Conservation (phyloP, 2,888 invertebrate species). For the Pheosia gnoma region DNA sequence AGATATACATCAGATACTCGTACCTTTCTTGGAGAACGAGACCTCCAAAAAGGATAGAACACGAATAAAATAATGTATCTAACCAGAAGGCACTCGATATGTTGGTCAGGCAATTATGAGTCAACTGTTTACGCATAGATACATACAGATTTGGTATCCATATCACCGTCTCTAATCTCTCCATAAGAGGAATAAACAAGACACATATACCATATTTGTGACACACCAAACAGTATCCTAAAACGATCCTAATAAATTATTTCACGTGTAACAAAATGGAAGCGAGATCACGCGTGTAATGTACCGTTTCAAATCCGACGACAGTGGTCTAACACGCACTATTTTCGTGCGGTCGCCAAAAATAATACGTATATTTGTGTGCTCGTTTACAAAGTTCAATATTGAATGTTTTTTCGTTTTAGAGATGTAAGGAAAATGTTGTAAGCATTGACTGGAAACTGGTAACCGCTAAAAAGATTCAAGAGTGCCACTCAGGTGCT, state of each 20-base stretch:
- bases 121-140: not conserved
- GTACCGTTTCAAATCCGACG: conserved; percentile 24
- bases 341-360: not conserved
- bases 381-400: conserved; percentile 9
- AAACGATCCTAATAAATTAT: conserved; percentile 2
- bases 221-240: not conserved
- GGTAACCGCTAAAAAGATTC: conserved; percentile 68
- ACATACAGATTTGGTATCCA: not conserved
- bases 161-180: not conserved
- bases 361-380: not conserved
- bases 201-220: not conserved
- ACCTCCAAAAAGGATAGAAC: not conserved
- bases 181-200: not conserved
- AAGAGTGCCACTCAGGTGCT: conserved; percentile 58
- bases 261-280: conserved; percentile 10
- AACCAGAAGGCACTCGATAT: not conserved
- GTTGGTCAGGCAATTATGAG: not conserved
- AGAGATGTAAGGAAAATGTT: conserved; percentile 7
- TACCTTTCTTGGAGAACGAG: not conserved
- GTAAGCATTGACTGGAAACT: conserved; percentile 40
- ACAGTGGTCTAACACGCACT: not conserved
- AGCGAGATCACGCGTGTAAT: conserved; percentile 20
- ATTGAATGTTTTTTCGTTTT: conserved; percentile 7
- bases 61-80: not conserved
- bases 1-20: not conserved